Evolutionary conservation across 1,140 invertebrate genomes (phyloP).

Genomic region (Calliopsis andreniformis): DNA sequence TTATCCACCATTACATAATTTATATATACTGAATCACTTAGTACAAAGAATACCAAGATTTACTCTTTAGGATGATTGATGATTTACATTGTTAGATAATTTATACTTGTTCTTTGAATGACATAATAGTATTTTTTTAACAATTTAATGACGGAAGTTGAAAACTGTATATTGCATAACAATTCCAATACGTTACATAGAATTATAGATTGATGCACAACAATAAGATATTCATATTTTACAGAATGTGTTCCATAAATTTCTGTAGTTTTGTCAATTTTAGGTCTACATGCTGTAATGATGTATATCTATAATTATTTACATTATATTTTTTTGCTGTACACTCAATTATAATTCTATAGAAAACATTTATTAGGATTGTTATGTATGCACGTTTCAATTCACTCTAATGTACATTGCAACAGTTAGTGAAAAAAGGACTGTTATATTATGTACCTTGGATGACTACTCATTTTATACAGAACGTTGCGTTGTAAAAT

Average conservation of each 20-base stretch:
- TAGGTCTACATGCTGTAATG: background rate
- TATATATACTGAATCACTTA: background rate
- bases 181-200: background rate
- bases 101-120: no score
- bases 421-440: background rate
- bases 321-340: background rate
- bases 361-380: background rate
- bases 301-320: background rate
- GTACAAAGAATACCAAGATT: no score
- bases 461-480: background rate
- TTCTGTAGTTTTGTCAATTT: background rate
- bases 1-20: background rate
- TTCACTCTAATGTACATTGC: background rate
- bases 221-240: background rate
- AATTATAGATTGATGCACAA: background rate
- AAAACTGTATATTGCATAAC: no score
- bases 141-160: no score
- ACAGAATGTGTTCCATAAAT: background rate
- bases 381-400: background rate
- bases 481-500: background rate
- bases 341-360: constrained; percentile 15
- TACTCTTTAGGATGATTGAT: no score
- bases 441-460: background rate
- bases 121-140: no score
- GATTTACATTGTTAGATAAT: no score